phyloP scores from a whole-genome alignment of 1,140 invertebrate genomes.

The Apis mellifera region DNA sequence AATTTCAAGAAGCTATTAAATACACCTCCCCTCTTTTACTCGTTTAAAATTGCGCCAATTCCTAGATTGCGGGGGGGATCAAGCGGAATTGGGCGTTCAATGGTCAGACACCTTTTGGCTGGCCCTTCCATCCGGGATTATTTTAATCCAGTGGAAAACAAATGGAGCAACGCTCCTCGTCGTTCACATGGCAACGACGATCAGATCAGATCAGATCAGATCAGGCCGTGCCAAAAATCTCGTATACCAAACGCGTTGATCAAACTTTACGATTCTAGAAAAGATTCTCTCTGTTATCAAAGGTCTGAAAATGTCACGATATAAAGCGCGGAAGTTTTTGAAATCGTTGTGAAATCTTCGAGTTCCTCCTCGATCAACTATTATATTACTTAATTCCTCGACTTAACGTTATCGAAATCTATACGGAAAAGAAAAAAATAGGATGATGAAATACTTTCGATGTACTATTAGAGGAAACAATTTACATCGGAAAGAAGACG shows the following conservation, averaged over 20 bases:
- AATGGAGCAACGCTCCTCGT: background rate
- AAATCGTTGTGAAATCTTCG: too few species aligned
- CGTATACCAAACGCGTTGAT: background rate
- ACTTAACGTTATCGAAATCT: too few species aligned
- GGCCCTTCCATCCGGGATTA: background rate
- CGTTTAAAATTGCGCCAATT: too few species aligned
- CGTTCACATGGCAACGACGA: conserved; percentile 24
- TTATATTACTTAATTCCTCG: too few species aligned
- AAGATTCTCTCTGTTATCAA: background rate
- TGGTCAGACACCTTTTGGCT: conserved; percentile 9
- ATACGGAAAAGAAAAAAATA: too few species aligned
- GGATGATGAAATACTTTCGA: too few species aligned
- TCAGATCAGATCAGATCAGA: background rate
- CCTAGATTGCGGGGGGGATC: background rate
- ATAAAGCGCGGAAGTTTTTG: too few species aligned
- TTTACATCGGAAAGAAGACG: too few species aligned
- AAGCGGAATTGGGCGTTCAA: background rate
- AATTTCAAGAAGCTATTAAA: too few species aligned
- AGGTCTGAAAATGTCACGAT: background rate
- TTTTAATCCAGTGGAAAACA: conserved; percentile 43
- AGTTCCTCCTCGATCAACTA: too few species aligned
- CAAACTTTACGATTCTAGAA: background rate
- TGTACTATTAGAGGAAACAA: too few species aligned
- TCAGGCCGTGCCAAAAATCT: background rate
- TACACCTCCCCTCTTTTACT: too few species aligned